Evolutionary conservation across 2,797 vertebrate species (phyloP), one percentile per base, ranked within the genome.

Genomic region (Octomys mimax): DNA sequence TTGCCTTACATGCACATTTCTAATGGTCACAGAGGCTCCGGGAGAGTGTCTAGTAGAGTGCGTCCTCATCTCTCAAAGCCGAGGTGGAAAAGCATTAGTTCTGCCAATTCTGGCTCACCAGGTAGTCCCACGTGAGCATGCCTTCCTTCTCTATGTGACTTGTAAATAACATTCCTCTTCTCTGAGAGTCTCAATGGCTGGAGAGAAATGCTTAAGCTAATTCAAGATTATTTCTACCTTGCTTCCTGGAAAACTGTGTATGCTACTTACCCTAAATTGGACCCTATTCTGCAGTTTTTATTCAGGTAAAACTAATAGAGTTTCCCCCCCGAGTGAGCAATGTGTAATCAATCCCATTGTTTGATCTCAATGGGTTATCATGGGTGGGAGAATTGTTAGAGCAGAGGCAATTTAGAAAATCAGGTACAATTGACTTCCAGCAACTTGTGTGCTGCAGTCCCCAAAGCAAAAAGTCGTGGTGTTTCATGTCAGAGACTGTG

Each of bases 281-380:
- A 73, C 92, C 59, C 95, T 89, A 46, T 86, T 95, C 96, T 96
- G 90, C 73, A 93, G 82, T 96, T 97, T 97, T 97, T 96, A 96
- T 96, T 97, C 98, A 97, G 96, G 96, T 98, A 97, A 97, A 97
- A 96, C 96, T 97, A 97, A 97, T 93, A 85, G 92, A 96, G 81
- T 96, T 97, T 97, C 92, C 90, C 88, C 95, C 93, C 62, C 94
- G 96, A 97, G 96, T 95, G 81, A 96, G 83, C 77, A 87, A 95
- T 97, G 95, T 97, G 93, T 97, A 98, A 98, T 98, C 97, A 97
- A 97, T 97, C 95, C 89, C 91, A 97, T 98, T 98, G 98, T 98
- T 97, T 96, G 96, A 96, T 96, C 96, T 98, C 97, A 97, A 97
- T 97, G 96, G 94, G 88, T 97, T 97, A 96, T 97, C 96, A 97